Percentiles rank a stretch among this genome's conserved stretches.
Conservation (phyloP, 2,797 vertebrate species). For the Anomalospiza imberbis region DNA sequence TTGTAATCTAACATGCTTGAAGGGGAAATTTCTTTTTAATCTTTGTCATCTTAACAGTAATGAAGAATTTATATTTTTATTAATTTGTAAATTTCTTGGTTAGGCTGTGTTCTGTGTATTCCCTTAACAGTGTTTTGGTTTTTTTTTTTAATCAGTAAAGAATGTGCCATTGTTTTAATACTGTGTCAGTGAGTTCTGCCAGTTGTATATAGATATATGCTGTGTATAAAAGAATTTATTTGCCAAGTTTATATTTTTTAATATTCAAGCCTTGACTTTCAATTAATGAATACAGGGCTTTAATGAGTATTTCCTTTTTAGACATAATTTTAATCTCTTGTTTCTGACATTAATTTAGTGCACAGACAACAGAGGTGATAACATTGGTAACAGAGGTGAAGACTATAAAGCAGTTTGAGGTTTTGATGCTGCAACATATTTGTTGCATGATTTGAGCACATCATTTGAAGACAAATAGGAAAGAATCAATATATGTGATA, state of each 20-base stretch:
- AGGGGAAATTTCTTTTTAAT: neutral
- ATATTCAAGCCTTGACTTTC: neutral
- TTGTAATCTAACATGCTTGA: accelerated
- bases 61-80: neutral
- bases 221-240: neutral
- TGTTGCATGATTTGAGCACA: neutral
- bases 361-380: neutral
- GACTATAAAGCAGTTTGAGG: neutral
- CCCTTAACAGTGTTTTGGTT: accelerated
- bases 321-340: neutral
- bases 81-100: neutral
- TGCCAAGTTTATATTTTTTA: neutral
- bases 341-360: neutral
- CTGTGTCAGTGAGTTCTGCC: neutral
- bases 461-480: neutral
- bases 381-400: neutral
- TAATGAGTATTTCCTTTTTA: neutral
- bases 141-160: neutral
- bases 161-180: neutral
- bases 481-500: neutral
- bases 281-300: neutral
- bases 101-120: neutral
- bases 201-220: neutral
- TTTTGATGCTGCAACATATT: neutral
- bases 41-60: neutral